Percentiles rank a stretch among this genome's conserved stretches.
These are phyloP conservation scores for Catharus bicknelli DNA, from an alignment of 2,113 vertebrate species.

Conservation along the genomic window DNA sequence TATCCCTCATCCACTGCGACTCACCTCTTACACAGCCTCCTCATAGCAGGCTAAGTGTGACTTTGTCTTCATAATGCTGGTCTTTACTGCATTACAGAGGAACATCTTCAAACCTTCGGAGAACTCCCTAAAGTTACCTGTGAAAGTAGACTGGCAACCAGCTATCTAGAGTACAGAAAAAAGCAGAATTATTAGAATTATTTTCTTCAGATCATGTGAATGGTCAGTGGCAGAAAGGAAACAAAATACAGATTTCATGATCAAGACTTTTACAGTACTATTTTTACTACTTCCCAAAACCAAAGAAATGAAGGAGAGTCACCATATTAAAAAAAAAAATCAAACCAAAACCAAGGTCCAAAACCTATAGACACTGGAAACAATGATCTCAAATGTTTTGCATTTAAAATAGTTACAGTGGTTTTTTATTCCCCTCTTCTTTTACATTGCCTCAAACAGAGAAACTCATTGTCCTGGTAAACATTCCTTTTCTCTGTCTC, in stretches of 20 bases:
- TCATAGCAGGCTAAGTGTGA: background rate
- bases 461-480: background rate
- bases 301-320: background rate
- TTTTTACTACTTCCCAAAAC: background rate
- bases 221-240: background rate
- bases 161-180: background rate
- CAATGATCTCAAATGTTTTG: background rate
- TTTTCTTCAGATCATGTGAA: background rate
- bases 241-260: background rate
- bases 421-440: background rate
- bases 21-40: background rate
- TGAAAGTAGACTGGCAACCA: background rate
- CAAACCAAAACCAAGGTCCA: background rate
- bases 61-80: background rate
- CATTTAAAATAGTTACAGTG: background rate
- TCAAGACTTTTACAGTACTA: background rate
- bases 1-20: background rate
- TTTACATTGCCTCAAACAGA: background rate
- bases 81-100: background rate
- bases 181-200: background rate
- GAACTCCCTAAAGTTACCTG: background rate
- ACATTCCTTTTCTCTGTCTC: background rate
- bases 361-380: background rate
- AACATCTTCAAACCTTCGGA: background rate
- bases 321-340: background rate